Conservation (phyloP, 2,797 vertebrate genomes). For the Ctenochaetus hawaiiensis region DNA sequence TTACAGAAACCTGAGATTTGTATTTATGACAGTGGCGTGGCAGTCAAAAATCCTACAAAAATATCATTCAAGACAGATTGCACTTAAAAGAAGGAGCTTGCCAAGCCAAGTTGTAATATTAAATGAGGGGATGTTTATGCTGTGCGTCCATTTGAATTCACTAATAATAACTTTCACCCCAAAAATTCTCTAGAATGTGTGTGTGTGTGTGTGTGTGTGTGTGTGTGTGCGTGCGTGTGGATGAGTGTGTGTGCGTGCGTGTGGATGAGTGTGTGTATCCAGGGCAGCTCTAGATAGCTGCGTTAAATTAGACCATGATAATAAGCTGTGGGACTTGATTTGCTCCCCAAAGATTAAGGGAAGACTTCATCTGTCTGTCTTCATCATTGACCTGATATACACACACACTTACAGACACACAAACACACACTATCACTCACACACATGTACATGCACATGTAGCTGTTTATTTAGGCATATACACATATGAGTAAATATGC, state of each 20-base stretch:
- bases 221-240: conserved; percentile 29
- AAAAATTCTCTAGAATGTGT: conserved; percentile 9
- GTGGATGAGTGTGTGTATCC: conserved; percentile 68
- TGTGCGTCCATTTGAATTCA: conserved; percentile 7
- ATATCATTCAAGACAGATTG: too few species aligned
- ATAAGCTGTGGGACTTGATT: conserved; percentile 85
- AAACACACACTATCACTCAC: conserved; percentile 26
- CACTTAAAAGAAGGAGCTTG: background rate
- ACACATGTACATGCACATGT: background rate
- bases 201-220: conserved; percentile 10
- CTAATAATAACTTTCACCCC: conserved; percentile 12
- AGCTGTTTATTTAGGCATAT: background rate
- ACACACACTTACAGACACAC: conserved; percentile 29
- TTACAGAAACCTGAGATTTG: too few species aligned
- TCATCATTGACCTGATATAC: conserved; percentile 79
- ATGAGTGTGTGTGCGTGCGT: conserved; percentile 27
- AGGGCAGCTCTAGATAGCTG: conserved; percentile 84
- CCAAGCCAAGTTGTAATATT: conserved; percentile 22
- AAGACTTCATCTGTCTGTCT: conserved; percentile 75
- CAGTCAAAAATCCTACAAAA: too few species aligned
- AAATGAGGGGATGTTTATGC: conserved; percentile 1
- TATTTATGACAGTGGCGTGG: too few species aligned
- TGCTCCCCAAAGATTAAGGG: conserved; percentile 74
- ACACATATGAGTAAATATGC: background rate
- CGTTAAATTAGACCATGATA: conserved; percentile 87